These are phyloP conservation scores for Mercenaria mercenaria DNA, from an alignment of 1,140 invertebrate genomes.

Conservation along the genomic window DNA sequence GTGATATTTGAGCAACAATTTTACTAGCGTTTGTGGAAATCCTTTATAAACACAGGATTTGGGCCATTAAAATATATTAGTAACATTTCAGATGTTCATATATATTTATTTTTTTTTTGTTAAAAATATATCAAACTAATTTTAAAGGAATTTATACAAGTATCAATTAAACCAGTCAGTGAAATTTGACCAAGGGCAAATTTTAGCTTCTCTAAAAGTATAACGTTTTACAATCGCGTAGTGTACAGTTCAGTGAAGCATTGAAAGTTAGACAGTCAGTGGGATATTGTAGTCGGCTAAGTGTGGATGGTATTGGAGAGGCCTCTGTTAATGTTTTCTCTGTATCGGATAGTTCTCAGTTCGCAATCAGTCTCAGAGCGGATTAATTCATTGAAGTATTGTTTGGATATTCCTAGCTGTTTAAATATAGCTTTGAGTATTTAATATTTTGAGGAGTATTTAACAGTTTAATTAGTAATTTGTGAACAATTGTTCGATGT, in stretches of 20 bases:
- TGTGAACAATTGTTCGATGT: conserved; percentile 1
- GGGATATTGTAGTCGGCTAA: not conserved
- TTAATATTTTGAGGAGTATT: not conserved
- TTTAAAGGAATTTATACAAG: not conserved
- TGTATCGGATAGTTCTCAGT: conserved; percentile 31
- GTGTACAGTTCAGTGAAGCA: conserved; percentile 28
- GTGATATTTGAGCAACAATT: conserved; percentile 5
- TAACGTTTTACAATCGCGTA: not conserved
- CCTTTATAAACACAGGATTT: not conserved
- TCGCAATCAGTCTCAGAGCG: not conserved
- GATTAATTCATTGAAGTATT: conserved; percentile 29
- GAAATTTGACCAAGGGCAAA: conserved; percentile 52
- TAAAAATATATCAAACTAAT: conserved; percentile 10
- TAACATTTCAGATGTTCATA: too few relatives aligned
- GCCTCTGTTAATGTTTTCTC: not conserved
- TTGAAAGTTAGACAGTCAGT: conserved; percentile 24
- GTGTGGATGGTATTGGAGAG: conserved; percentile 42
- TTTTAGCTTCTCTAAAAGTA: not conserved
- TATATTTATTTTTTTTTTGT: not conserved
- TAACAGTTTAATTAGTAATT: conserved; percentile 17
- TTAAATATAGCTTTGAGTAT: conserved; percentile 27
- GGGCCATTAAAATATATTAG: too few relatives aligned
- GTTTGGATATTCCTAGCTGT: conserved; percentile 38
- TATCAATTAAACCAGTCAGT: conserved; percentile 30
- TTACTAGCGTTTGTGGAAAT: not conserved